Base-by-base conservation (phyloP, 2,113 vertebrate species). In the Tupaia tana region DNA sequence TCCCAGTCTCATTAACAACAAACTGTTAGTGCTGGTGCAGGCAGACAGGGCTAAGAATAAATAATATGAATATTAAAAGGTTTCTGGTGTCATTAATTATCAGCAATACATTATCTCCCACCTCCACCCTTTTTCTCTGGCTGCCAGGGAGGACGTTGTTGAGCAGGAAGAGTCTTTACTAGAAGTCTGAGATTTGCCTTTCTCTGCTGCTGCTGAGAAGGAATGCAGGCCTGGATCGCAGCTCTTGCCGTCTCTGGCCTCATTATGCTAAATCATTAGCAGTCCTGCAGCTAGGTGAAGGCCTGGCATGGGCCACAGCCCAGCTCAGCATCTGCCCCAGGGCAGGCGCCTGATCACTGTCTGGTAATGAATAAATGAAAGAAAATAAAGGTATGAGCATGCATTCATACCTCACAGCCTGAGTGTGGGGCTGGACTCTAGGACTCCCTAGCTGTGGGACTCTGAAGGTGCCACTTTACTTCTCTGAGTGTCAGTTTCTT, bases 21-120 rank as follows among this genome's bases (percentile, higher is more conserved):
- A 96, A 91, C 77, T 34, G 9, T 84, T 31, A 1, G n/a, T 73
- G 14, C 34, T 0, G 31, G 29, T 66, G 61, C 81, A 61, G 43
- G 80, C 95, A 96, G 77, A 56, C 69, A 88, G 25, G 78, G 74
- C 90, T 87, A 86, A 97, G 97, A 97, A 97, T 90, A 97, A 97
- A 91, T 97, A 97, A 95, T 90, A 94, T 91, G 92, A 94, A 88
- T 95, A 95, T 96, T 96, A 95, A 92, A 86, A 97, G 92, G 54
- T 61, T 86, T 56, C 92, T 92, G 64, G 75, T 91, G 78, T 91
- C 92, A 93, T 94, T 93, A 52, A 96, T 86, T 92, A 78, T 96
- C 93, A 93, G 78, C 81, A 96, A 9, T 94, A 95, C 93, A 31
- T 93, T 19, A 97, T 58, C 16, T 34, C 63, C 12, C 54, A 43